Base-by-base conservation (phyloP, 1,140 invertebrate genomes). In the Semibalanus balanoides region DNA sequence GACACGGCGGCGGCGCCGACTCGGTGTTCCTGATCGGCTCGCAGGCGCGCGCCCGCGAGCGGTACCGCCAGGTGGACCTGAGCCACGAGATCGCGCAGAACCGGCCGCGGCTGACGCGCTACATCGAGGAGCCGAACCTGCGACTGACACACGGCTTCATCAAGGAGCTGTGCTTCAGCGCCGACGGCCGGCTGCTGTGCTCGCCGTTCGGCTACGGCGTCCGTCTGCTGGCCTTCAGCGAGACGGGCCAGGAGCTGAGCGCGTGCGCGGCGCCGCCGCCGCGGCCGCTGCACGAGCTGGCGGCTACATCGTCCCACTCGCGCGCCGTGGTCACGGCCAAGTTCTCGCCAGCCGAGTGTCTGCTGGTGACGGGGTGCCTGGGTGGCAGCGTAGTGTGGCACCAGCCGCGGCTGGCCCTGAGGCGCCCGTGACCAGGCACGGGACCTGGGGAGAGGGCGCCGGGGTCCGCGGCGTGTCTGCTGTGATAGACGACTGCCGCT, bases 291-390 rank as follows among this genome's bases (percentile, higher is more conserved):
- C 81, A 86, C 78, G 89, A 93, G 82, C 81, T 95, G 30, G 88
- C 88, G 0, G 88, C 88, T 14, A 90, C 89, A 79, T 85, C 89
- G 74, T 89, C 89, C 79, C 94, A 96, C 81, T 85, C 87, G 30
- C 91, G 94, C 81, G 90, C 92, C 75, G 94, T 96, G n/a, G 89
- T 96, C 30, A 92, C 93, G 82, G 93, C 93, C 75, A 94, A 93
- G 84, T 97, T 96, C 83, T 95, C 91, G 75, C 94, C 94, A 0
- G 87, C 87, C 11, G 91, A 95, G 82, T 91, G 90, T 81, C 84
- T 94, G 77, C 86, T 96, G 11, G 94, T 95, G 3, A 93, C 93
- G 14, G 94, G 94, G 25, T 96, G 94, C 84, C 87, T 95, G 5
- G 88, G 89, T 74, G 94, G 95, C 3, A 90, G 91, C 81, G 91